Conservation (phyloP, 2,113 vertebrate species). For the Phoxinus phoxinus region DNA sequence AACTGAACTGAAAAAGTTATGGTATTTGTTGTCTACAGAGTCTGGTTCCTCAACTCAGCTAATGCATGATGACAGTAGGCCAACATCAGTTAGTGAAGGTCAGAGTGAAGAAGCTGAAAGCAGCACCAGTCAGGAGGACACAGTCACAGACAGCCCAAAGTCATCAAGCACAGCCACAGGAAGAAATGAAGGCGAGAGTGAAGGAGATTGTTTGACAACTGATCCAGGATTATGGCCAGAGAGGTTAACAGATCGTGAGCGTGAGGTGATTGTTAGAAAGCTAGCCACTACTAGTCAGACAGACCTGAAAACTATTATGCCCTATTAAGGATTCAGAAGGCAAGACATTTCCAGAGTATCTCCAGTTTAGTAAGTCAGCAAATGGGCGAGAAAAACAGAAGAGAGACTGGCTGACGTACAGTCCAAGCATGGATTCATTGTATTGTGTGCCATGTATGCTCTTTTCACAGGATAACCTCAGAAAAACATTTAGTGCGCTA, state of each 20-base stretch:
- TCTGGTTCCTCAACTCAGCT: no score
- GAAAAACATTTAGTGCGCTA: background rate
- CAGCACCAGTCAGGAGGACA: background rate
- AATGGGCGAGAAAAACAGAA: background rate
- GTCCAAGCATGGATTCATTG: background rate
- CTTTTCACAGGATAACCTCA: no score
- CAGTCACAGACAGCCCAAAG: background rate
- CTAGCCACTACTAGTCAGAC: background rate
- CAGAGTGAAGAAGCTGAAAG: background rate
- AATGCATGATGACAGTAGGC: background rate
- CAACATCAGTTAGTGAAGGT: background rate
- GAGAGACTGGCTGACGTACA: background rate
- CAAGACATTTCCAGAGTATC: background rate
- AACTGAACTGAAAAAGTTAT: no score
- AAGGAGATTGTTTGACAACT: background rate
- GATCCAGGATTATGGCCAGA: no score
- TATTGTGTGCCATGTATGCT: background rate
- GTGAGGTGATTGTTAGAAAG: background rate
- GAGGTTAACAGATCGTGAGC: background rate
- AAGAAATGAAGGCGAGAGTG: background rate
- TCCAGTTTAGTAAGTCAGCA: background rate
- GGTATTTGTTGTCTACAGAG: no score
- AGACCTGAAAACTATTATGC: constrained; percentile 21
- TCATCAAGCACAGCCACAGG: background rate
- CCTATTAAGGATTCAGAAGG: constrained; percentile 16